Evolutionary conservation across 2,888 invertebrate species (phyloP), one percentile per base, ranked within the genome.

Genomic region (Dicycla oo): DNA sequence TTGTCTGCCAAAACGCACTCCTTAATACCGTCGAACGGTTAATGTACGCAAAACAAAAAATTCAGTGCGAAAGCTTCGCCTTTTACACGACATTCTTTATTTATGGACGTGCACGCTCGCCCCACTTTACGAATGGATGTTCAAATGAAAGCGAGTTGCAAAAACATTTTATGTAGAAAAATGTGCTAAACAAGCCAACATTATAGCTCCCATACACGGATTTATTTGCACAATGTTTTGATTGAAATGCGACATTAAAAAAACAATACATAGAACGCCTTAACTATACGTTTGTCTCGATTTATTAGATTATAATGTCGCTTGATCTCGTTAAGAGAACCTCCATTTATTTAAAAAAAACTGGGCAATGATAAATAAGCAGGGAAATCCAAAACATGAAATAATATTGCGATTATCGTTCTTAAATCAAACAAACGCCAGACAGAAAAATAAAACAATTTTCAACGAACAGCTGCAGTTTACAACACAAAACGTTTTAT

Each of bases 81-180:
- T 88, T 88, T 89, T 88, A 90, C 90, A 89, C 86, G 90, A 88
- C 91, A 92, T 92, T 90, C 86, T 86, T 90, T 92, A 92, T 92
- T 92, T 90, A 92, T 91, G 89, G 85, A 79, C 82, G 84, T 87
- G 84, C 91, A 89, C 91, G 91, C 89, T 87, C 84, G 91, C 87
- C 87, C 91, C 88, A 90, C 90, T 91, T 92, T 88, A 88, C 89
- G 88, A 90, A 90, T 91, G 88, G 86, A 88, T 88, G 88, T 89
- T 87, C 89, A 87, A 92, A 91, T 91, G 88, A 90, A 91, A 88
- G 88, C 75, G 84, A 86, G 77, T 81, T 78, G 82, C 82, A 85
- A 86, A 86, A 78, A 83, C 75, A 72, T 81, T 84, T 80, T 75
- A 76, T 67, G 82, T 80, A 78, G 78, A 77, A 80, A 77, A 70